phyloP scores from a whole-genome alignment of 1,140 invertebrate genomes.

The Nixonia krombeini region DNA sequence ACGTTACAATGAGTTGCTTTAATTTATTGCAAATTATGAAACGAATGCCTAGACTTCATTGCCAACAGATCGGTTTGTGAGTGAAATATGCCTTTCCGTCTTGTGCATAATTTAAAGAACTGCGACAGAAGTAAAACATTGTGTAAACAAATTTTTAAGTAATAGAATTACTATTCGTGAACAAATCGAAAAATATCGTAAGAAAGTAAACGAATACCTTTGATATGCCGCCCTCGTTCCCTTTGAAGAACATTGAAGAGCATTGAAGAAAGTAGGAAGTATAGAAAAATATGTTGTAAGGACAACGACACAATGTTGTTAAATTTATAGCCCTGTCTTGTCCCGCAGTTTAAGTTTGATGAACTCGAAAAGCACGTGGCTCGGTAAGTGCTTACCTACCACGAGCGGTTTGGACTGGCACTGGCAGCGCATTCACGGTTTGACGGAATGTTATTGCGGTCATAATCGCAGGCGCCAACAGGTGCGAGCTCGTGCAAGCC shows the following conservation, averaged over 20 bases:
- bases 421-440: constrained; percentile 59
- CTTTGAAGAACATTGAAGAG: neutral
- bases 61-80: too few relatives aligned
- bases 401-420: constrained; percentile 46
- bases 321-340: neutral
- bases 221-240: too few relatives aligned
- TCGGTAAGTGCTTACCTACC: constrained; percentile 13
- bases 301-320: neutral
- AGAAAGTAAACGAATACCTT: too few relatives aligned
- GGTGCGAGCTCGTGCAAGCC: constrained; percentile 65
- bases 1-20: too few relatives aligned
- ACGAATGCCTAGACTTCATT: too few relatives aligned
- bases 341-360: neutral
- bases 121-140: neutral
- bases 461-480: constrained; percentile 71
- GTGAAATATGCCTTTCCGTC: too few relatives aligned
- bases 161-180: neutral
- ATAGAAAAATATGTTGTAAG: neutral
- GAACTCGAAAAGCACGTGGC: constrained; percentile 3
- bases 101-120: too few relatives aligned
- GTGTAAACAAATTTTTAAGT: neutral
- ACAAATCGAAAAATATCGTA: neutral
- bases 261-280: neutral
- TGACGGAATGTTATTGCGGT: constrained; percentile 72
- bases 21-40: too few relatives aligned